Percentiles rank a stretch among this genome's conserved stretches.
Conservation (phyloP, 2,888 invertebrate genomes). For the Tetheella fluctuosa region DNA sequence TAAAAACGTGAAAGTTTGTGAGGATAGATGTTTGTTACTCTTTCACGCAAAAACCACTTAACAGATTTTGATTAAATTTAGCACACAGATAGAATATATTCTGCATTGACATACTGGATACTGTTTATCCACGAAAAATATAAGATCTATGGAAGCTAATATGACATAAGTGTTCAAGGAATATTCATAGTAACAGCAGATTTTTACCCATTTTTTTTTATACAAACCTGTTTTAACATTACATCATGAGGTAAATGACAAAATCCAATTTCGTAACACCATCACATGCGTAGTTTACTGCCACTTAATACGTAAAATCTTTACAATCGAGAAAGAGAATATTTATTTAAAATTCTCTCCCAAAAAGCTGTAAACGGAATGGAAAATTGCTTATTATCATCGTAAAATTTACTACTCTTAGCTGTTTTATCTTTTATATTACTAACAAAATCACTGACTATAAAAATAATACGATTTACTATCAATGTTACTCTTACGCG, state of each 20-base stretch:
- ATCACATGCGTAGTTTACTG: not conserved
- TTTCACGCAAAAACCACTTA: too few relatives aligned
- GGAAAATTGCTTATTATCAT: conserved; percentile 7
- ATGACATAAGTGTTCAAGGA: too few relatives aligned
- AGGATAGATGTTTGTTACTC: too few relatives aligned
- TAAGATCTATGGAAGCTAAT: too few relatives aligned
- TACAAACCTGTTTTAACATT: too few relatives aligned
- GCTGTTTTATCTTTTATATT: conserved; percentile 2
- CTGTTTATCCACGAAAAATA: too few relatives aligned
- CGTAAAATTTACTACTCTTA: conserved; percentile 14
- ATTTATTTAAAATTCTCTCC: not conserved
- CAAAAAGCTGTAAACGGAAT: not conserved
- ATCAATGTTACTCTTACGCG: not conserved
- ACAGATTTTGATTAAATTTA: too few relatives aligned
- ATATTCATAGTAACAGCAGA: too few relatives aligned
- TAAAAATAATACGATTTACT: conserved; percentile 4
- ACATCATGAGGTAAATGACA: not conserved
- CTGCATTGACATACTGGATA: too few relatives aligned
- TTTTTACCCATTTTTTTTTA: too few relatives aligned
- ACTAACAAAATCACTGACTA: conserved; percentile 1
- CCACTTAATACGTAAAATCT: not conserved
- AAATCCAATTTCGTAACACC: not conserved
- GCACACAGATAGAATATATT: too few relatives aligned
- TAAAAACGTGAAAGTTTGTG: too few relatives aligned
- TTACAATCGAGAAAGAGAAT: not conserved